Conservation (phyloP, 2,113 vertebrate species). For the Tamias sibiricus region DNA sequence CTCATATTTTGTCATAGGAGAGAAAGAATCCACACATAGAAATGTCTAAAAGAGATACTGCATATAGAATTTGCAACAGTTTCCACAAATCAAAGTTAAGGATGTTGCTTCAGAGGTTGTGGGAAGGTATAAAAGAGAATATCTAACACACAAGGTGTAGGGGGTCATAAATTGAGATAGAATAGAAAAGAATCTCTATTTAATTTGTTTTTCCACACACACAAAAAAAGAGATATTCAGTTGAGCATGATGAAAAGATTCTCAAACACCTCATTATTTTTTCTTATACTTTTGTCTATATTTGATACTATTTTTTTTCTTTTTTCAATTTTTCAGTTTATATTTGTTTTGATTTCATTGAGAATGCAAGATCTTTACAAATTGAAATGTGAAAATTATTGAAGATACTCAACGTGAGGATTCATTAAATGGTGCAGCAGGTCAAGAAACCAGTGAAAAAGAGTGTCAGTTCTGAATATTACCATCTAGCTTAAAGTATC, state of each 20-base stretch:
- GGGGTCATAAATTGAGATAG: neutral
- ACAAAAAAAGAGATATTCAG: neutral
- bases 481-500: neutral
- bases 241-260: neutral
- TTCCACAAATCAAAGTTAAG: neutral
- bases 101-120: neutral
- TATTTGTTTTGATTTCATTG: neutral
- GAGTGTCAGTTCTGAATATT: neutral
- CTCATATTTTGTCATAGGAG: neutral
- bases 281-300: neutral
- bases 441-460: neutral
- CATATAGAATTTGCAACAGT: neutral
- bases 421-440: neutral
- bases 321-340: neutral
- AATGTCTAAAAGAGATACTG: neutral
- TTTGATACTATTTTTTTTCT: neutral
- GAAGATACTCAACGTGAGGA: neutral
- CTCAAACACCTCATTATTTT: neutral
- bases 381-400: neutral
- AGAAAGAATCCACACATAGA: neutral
- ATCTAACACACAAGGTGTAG: rapidly evolving
- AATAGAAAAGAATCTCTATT: neutral
- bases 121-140: neutral
- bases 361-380: neutral
- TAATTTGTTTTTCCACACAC: neutral